Percentiles rank a stretch among this genome's conserved stretches.
phyloP scores from a whole-genome alignment of 2,113 vertebrate genomes.

The Misgurnus mizolepis region DNA sequence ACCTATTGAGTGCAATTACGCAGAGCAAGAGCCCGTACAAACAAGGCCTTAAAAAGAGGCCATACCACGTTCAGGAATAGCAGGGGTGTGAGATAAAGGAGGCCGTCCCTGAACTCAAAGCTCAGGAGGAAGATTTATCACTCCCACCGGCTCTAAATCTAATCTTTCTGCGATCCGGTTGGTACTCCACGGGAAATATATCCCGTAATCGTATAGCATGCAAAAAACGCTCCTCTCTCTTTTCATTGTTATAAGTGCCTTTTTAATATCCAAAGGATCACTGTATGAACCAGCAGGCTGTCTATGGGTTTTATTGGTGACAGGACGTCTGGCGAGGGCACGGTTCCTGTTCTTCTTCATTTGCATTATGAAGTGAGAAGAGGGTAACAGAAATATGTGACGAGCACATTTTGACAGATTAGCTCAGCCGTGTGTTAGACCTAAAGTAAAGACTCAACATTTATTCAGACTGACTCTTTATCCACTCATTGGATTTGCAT shows the following conservation, averaged over 20 bases:
- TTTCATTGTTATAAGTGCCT: not conserved
- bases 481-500: constrained; percentile 35
- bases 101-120: constrained; percentile 18
- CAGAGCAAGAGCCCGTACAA: constrained; percentile 60
- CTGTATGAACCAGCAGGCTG: not conserved
- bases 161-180: constrained; percentile 42
- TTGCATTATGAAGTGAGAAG: constrained; percentile 1
- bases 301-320: not conserved
- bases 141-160: constrained; percentile 50
- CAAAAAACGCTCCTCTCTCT: not conserved
- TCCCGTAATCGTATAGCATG: constrained; percentile 37
- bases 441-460: not conserved
- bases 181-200: constrained; percentile 44
- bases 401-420: constrained; percentile 13
- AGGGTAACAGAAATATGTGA: not conserved
- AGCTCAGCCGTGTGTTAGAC: not conserved
- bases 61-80: constrained; percentile 53
- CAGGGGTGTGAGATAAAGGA: constrained; percentile 27
- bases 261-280: constrained; percentile 22
- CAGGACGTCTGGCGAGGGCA: not conserved
- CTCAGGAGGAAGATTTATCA: constrained; percentile 50
- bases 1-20: constrained; percentile 68
- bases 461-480: constrained; percentile 28
- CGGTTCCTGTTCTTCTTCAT: not conserved
- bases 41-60: constrained; percentile 57